These are phyloP conservation scores for Gymnoscopelus braueri DNA, from an alignment of 2,797 vertebrate genomes.

Conservation along the genomic window DNA sequence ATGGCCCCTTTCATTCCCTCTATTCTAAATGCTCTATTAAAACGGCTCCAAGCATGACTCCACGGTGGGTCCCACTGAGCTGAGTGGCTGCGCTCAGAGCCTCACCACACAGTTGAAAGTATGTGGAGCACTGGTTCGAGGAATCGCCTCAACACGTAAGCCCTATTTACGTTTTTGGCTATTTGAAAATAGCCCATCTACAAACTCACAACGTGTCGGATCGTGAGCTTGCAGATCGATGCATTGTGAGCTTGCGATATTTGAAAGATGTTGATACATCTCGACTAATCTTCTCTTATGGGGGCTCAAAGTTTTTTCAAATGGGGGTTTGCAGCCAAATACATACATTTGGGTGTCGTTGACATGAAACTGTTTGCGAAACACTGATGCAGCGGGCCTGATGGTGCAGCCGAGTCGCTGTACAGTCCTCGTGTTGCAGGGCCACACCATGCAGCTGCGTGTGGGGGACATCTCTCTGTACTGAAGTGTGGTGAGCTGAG, in stretches of 20 bases:
- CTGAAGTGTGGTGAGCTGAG: conserved; percentile 28
- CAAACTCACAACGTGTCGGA: too few relatives aligned
- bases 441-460: conserved; percentile 34
- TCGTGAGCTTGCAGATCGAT: too few relatives aligned
- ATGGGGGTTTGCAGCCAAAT: too few relatives aligned
- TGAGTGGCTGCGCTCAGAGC: conserved; percentile 33
- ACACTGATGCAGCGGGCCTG: conserved; percentile 1
- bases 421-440: conserved; percentile 8
- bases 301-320: too few relatives aligned
- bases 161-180: too few relatives aligned
- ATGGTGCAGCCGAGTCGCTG: conserved; percentile 29
- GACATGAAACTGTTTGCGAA: neutral
- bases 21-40: conserved; percentile 38
- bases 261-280: too few relatives aligned
- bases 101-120: conserved; percentile 47
- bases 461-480: conserved; percentile 35
- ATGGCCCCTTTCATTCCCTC: conserved; percentile 65
- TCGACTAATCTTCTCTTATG: too few relatives aligned
- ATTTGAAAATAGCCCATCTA: too few relatives aligned
- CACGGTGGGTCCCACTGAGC: conserved; percentile 46
- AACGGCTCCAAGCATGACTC: conserved; percentile 45
- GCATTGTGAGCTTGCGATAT: too few relatives aligned
- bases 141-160: too few relatives aligned
- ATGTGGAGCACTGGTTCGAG: conserved; percentile 2
- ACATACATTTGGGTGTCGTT: too few relatives aligned